Percentiles rank a stretch among this genome's conserved stretches.
Conservation (phyloP, 2,888 invertebrate species). For the Spodoptera picta region DNA sequence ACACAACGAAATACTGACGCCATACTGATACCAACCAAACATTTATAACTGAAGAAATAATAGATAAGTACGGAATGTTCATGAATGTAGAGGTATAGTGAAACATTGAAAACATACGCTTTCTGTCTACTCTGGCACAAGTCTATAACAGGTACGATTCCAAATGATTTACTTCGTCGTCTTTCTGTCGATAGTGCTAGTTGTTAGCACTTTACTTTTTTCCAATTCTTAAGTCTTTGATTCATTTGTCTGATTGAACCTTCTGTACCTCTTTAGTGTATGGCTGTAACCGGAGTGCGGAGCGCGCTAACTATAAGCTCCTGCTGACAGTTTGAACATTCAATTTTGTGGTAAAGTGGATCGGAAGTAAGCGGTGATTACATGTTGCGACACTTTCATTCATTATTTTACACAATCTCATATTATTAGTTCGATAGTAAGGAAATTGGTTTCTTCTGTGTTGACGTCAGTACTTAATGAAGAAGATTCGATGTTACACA, state of each 20-base stretch:
- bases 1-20: slow-evolving; percentile 21
- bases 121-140: too few species aligned
- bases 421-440: slow-evolving; percentile 9
- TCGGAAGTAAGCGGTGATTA: slow-evolving; percentile 41
- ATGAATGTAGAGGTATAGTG: too few species aligned
- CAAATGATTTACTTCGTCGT: too few species aligned
- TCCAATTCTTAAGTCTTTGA: background rate
- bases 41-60: background rate
- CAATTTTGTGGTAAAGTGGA: slow-evolving; percentile 38
- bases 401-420: slow-evolving; percentile 5
- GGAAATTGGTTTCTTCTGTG: slow-evolving; percentile 14
- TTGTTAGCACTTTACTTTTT: background rate
- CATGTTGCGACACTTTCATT: slow-evolving; percentile 10
- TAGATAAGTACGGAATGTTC: background rate
- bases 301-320: slow-evolving; percentile 34
- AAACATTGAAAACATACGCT: too few species aligned
- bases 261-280: slow-evolving; percentile 5
- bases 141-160: too few species aligned
- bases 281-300: background rate
- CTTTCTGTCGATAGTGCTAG: background rate
- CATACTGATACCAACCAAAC: background rate
- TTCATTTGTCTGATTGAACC: background rate
- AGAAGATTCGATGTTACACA: too few species aligned
- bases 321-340: slow-evolving; percentile 44
- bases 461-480: too few species aligned